Evolutionary conservation across 2,113 vertebrate species (phyloP).

Genomic region (Mus pahari): DNA sequence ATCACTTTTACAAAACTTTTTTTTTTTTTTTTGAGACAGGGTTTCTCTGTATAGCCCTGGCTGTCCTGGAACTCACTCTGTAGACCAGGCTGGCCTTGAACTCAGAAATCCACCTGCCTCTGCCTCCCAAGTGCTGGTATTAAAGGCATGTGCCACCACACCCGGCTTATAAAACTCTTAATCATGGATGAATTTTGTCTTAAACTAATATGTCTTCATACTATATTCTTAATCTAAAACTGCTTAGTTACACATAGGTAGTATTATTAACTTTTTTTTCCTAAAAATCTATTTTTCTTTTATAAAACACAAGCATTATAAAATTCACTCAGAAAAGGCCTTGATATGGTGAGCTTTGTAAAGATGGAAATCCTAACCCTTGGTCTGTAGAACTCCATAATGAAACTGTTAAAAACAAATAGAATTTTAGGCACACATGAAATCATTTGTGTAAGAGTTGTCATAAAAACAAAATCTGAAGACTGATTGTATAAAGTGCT

Average conservation of each 20-base stretch:
- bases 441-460: background rate
- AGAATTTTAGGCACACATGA: background rate
- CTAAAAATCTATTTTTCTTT: background rate
- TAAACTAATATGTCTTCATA: background rate
- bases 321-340: conserved; percentile 24
- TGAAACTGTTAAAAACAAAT: background rate
- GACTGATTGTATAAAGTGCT: background rate
- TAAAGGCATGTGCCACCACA: too few species aligned
- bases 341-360: background rate
- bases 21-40: too few species aligned
- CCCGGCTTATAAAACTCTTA: background rate
- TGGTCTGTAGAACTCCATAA: background rate
- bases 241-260: background rate
- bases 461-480: background rate
- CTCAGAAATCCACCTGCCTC: too few species aligned
- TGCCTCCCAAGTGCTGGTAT: too few species aligned
- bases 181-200: background rate
- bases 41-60: too few species aligned
- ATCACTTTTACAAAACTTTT: background rate
- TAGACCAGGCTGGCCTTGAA: too few species aligned
- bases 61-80: too few species aligned
- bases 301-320: background rate
- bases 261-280: background rate
- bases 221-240: background rate
- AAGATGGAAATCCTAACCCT: background rate